Conservation (phyloP, 2,797 vertebrate genomes). For the Chloroceryle amazona region DNA sequence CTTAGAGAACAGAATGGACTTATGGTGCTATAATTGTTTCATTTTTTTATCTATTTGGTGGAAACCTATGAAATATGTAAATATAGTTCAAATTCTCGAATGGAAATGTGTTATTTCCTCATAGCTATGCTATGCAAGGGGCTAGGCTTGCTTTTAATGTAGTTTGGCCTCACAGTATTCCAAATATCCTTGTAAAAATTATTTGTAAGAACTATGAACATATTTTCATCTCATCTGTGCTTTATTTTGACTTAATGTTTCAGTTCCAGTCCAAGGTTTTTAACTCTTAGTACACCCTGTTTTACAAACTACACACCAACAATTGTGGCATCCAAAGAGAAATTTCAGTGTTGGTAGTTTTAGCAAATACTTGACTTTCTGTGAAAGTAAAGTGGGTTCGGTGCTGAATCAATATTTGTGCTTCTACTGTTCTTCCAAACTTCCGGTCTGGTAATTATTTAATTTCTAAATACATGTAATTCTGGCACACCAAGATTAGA, state of each 20-base stretch:
- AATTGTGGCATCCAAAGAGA: neutral
- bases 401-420: neutral
- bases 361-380: neutral
- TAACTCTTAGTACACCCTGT: neutral
- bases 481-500: neutral
- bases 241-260: neutral
- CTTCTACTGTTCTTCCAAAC: neutral
- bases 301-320: neutral
- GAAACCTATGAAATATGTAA: neutral
- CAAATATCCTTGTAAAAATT: neutral
- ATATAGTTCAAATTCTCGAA: neutral
- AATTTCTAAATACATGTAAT: neutral
- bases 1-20: neutral
- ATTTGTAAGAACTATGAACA: neutral
- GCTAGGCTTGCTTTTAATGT: neutral
- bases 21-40: neutral
- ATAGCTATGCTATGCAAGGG: neutral
- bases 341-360: neutral
- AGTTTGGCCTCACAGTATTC: neutral
- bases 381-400: neutral
- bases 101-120: neutral
- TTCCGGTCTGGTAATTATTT: neutral
- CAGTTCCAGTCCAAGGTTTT: neutral
- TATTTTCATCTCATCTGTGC: neutral
- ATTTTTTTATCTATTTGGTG: neutral